These are phyloP conservation scores for Vimba vimba DNA, from an alignment of 2,113 vertebrate species.

Conservation along the genomic window DNA sequence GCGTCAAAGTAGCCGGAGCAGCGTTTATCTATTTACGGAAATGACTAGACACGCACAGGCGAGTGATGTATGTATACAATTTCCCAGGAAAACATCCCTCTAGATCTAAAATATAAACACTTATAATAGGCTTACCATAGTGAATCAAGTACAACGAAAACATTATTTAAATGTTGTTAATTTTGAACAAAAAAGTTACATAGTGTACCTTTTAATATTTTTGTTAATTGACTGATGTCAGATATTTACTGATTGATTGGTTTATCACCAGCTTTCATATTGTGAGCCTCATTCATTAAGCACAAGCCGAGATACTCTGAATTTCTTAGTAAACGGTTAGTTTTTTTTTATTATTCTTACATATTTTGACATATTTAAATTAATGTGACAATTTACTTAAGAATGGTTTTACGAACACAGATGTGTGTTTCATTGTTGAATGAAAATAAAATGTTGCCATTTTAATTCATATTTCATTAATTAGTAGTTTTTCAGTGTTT, in stretches of 20 bases:
- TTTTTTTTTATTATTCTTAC: neutral
- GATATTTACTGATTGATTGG: neutral
- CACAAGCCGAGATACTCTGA: neutral
- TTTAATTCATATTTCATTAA: no score
- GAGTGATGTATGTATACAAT: no score
- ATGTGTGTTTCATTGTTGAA: neutral
- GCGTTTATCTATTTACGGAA: no score
- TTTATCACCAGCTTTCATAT: neutral
- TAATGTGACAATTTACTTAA: neutral
- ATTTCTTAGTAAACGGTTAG: neutral
- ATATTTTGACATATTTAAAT: neutral
- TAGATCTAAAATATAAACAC: no score
- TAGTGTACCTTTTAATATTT: neutral
- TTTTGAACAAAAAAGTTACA: no score
- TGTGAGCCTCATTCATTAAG: neutral
- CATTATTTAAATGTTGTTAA: no score
- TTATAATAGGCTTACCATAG: no score
- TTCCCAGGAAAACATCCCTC: no score
- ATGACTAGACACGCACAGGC: no score
- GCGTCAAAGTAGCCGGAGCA: no score
- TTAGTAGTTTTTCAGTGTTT: neutral
- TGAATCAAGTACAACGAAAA: no score
- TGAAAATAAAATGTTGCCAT: no score
- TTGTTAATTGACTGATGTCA: neutral
- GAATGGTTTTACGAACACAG: neutral